Conservation (phyloP, 2,888 invertebrate species). For the Tinea semifulvella region DNA sequence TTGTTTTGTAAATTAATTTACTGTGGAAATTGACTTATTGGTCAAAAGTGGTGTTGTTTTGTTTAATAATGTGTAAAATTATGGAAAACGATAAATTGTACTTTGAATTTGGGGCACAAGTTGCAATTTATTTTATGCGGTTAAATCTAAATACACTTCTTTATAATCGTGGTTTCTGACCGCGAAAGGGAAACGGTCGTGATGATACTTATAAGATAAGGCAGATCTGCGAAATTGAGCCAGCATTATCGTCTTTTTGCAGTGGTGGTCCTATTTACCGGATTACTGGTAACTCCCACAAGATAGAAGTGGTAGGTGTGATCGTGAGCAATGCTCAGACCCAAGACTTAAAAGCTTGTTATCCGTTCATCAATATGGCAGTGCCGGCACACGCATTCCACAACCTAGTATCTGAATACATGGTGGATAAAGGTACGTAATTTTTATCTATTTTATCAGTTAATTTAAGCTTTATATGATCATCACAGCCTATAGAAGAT, state of each 20-base stretch:
- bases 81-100: no score
- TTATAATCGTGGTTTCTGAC: no score
- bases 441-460: neutral
- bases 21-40: no score
- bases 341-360: conserved; percentile 47
- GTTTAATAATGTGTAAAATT: no score
- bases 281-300: conserved; percentile 28
- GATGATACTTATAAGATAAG: neutral
- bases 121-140: no score
- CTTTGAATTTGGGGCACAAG: no score
- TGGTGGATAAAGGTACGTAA: conserved; percentile 48
- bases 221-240: neutral
- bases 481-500: no score
- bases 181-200: no score
- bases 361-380: conserved; percentile 70
- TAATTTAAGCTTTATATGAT: no score
- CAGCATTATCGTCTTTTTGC: conserved; percentile 12
- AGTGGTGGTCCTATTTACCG: conserved; percentile 71
- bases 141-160: no score
- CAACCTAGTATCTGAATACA: conserved; percentile 42
- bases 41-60: no score
- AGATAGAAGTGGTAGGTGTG: conserved; percentile 57
- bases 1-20: no score
- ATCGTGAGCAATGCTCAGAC: conserved; percentile 68
- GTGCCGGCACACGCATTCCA: conserved; percentile 58